A percentile compares a stretch with the other conserved stretches of the same genome.
phyloP scores from a whole-genome alignment of 2,113 vertebrate species.

The Carassius gibelio region DNA sequence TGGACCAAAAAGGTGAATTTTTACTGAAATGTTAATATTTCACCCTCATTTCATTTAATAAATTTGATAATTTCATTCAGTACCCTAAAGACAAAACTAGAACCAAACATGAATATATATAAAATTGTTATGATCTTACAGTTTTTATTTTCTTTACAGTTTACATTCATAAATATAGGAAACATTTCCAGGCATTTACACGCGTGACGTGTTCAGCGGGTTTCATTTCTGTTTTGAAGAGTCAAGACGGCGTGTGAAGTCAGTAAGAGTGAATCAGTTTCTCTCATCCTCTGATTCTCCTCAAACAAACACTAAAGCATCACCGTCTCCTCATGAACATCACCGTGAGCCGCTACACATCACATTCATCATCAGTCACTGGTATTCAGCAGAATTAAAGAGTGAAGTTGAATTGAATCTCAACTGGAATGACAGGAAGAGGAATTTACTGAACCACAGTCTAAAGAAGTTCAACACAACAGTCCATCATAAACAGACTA shows the following conservation, averaged over 20 bases:
- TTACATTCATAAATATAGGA: slow-evolving; percentile 61
- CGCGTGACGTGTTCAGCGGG: background rate
- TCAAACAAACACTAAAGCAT: background rate
- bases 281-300: background rate
- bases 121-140: too few species aligned
- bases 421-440: background rate
- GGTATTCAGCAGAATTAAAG: background rate
- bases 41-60: too few species aligned
- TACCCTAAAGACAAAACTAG: too few species aligned
- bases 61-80: too few species aligned
- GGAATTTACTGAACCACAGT: background rate
- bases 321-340: background rate
- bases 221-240: background rate
- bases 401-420: background rate
- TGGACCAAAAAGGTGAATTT: too few species aligned
- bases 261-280: background rate
- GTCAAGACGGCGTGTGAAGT: background rate
- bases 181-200: slow-evolving; percentile 57
- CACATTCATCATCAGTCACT: too few species aligned
- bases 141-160: slow-evolving; percentile 58
- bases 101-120: too few species aligned
- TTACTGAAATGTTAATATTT: too few species aligned
- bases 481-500: background rate
- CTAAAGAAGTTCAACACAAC: background rate
- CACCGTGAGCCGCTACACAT: background rate